phyloP scores from a whole-genome alignment of 2,797 vertebrate genomes.

The Sphenodon punctatus region DNA sequence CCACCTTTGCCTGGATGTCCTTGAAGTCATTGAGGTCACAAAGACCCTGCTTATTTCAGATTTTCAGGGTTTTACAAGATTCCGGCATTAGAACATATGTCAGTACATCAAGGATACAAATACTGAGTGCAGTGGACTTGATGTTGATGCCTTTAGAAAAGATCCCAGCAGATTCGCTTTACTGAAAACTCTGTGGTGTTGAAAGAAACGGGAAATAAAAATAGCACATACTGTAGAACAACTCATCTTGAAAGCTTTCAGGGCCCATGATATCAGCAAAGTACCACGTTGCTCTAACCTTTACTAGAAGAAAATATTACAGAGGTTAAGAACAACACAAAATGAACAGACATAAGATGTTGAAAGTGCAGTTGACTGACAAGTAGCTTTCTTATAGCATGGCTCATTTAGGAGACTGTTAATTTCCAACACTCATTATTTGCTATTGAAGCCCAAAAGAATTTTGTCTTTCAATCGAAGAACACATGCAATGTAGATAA shows the following conservation, averaged over 20 bases:
- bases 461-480: not conserved
- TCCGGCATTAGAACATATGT: not conserved
- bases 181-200: not conserved
- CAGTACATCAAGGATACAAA: not conserved
- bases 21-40: not conserved
- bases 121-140: not conserved
- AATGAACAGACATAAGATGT: not conserved
- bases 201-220: constrained; percentile 7
- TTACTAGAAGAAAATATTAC: not conserved
- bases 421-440: not conserved
- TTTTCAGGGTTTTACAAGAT: not conserved
- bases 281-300: not conserved
- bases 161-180: not conserved
- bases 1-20: not conserved
- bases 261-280: not conserved
- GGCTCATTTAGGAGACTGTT: not conserved
- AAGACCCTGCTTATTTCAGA: not conserved
- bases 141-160: not conserved
- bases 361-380: not conserved
- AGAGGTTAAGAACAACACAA: not conserved
- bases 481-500: not conserved
- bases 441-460: not conserved
- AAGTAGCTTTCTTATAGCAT: not conserved
- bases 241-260: constrained; percentile 1
- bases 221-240: not conserved